These are phyloP conservation scores for Chromoteleia sp. DNA, from an alignment of 2,888 invertebrate species.

Conservation along the genomic window DNA sequence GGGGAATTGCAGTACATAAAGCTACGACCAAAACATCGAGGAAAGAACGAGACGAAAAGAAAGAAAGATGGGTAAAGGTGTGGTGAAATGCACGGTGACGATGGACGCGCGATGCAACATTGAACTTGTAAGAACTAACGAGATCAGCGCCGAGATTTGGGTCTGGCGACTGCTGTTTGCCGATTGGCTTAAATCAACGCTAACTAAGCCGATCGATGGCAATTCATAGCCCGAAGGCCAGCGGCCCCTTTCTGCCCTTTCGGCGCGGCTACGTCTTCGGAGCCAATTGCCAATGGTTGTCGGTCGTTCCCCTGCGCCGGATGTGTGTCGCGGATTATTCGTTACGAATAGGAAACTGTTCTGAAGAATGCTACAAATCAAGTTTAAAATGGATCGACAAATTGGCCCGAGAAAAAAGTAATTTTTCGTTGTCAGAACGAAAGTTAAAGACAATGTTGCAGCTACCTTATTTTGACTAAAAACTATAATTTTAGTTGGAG, in stretches of 20 bases:
- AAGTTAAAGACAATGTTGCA: too few species aligned
- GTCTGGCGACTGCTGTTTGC: conserved; percentile 82
- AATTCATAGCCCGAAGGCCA: conserved; percentile 79
- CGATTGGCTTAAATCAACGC: conserved; percentile 85
- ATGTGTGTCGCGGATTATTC: conserved; percentile 54
- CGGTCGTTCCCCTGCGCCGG: conserved; percentile 53
- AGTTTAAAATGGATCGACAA: conserved; percentile 6
- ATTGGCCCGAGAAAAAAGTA: not conserved
- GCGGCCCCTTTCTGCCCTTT: conserved; percentile 78
- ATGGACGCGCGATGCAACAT: conserved; percentile 79
- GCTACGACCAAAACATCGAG: conserved; percentile 18
- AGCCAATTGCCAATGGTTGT: conserved; percentile 62
- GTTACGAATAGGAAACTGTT: conserved; percentile 17
- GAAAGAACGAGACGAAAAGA: conserved; percentile 48
- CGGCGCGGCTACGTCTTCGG: conserved; percentile 54
- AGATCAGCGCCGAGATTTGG: conserved; percentile 82
- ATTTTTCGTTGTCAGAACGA: conserved; percentile 14
- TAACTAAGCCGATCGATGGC: conserved; percentile 85
- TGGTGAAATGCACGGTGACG: conserved; percentile 55
- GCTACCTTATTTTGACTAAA: too few species aligned
- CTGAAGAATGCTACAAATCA: conserved; percentile 47
- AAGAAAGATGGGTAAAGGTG: conserved; percentile 57
- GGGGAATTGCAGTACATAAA: conserved; percentile 32
- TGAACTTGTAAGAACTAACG: conserved; percentile 83
- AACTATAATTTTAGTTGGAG: too few species aligned